Conservation (phyloP, 2,888 invertebrate genomes). For the Cephus nigrinus region DNA sequence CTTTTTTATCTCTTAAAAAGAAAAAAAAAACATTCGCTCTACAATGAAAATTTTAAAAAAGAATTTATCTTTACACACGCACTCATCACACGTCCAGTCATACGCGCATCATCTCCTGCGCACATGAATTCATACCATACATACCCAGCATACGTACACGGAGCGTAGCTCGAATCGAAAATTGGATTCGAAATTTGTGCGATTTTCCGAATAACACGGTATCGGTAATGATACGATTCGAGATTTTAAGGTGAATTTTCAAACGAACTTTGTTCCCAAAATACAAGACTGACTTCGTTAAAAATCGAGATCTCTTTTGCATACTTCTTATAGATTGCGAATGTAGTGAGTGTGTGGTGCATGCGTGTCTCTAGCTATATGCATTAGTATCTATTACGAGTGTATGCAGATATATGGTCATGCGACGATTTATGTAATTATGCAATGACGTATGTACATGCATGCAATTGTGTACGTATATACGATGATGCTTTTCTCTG, state of each 20-base stretch:
- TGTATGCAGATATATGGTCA: background rate
- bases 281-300: background rate
- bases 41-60: background rate
- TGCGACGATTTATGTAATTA: background rate
- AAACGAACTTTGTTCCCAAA: background rate
- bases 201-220: background rate
- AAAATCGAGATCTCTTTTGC: background rate
- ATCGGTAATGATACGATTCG: background rate
- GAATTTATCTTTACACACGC: background rate
- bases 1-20: background rate
- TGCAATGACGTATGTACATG: background rate
- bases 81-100: background rate
- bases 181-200: background rate
- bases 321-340: background rate
- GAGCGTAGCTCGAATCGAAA: background rate
- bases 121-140: background rate
- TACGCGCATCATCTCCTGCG: background rate
- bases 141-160: background rate
- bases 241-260: background rate
- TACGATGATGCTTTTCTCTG: background rate
- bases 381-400: background rate
- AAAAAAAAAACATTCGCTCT: background rate
- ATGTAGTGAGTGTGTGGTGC: background rate
- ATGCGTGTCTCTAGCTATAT: background rate
- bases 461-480: background rate